Conservation (phyloP, 53 echinoderm and acorn worm genomes). For the Temnopleurus reevesii region DNA sequence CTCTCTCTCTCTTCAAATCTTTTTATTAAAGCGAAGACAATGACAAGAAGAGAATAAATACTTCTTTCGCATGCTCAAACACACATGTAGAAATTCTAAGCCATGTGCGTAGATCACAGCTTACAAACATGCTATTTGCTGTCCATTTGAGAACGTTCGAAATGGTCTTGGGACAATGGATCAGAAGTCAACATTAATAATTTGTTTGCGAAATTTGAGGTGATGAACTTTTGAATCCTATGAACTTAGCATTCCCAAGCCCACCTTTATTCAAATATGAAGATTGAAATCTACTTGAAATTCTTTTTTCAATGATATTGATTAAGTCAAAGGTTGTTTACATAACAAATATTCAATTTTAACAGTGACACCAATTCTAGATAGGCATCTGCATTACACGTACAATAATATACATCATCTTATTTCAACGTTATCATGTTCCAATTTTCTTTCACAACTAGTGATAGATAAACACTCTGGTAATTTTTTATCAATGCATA, state of each 20-base stretch:
- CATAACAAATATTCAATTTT: neutral
- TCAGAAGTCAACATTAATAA: neutral
- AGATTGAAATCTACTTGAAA: neutral
- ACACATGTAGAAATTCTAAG: neutral
- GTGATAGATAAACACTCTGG: no score
- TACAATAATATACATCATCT: no score
- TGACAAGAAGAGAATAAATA: neutral
- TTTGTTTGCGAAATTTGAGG: neutral
- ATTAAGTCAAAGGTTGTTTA: neutral
- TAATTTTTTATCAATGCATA: no score
- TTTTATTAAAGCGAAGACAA: constrained; percentile 22
- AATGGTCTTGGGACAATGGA: neutral
- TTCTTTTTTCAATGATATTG: neutral
- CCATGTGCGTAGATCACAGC: neutral
- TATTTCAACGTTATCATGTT: no score
- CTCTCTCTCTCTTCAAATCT: neutral
- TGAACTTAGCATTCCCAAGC: neutral
- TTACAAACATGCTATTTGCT: neutral
- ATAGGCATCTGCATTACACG: no score
- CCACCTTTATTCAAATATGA: neutral
- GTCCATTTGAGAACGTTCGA: no score
- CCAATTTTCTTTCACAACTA: no score
- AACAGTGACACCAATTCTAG: neutral
- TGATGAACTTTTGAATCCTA: neutral
- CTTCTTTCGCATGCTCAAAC: neutral